Base-by-base conservation (phyloP, 92 coral and sea anemone species). In the Nematostella vectensis region DNA sequence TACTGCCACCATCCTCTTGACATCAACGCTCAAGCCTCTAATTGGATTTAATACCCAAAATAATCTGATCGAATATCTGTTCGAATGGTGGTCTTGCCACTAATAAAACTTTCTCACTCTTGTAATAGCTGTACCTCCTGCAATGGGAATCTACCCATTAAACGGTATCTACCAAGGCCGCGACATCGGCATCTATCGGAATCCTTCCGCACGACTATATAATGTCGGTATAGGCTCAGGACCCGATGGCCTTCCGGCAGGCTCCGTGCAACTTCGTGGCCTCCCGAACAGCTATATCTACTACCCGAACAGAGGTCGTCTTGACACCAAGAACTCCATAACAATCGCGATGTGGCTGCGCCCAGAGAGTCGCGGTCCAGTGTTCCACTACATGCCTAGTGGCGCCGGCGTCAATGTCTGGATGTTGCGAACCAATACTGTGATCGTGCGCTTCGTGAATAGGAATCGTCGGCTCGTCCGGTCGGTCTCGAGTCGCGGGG, bases 291-390 rank as follows among this genome's bases (percentile, higher is more conserved):
- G 87, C 49, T 79, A 61, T 58, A 73, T 79, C 45, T 60, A 66
- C 68, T 72, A 52, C 45, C 71, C 78, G 0, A 71, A 71, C 21
- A 58, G 55, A 11, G 87, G 87, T 21, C 74, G 67, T 11, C 72
- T 79, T 4, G 87, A 79, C 43, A 73, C 87, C 0, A 58, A 60
- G 17, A 48, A 36, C 44, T 68, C 87, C 1, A 72, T 79, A 31
- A 67, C 87, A 2, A 70, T 79, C 28, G 54, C 59, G 0, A 37
- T 67, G 29, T 79, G 87, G 87, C 54, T 79, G 28, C 28, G 31
- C 43, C 87, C 87, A 0, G 80, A 79, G 55, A 73, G 87, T 28
- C 67, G 76, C 11, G 87, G 87, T 28, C 87, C 87, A 12, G 63
- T 79, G 11, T 73, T 73, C 54, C 81, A 74, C 40, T 79, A 79